A percentile compares a stretch with the other conserved stretches of the same genome.
Evolutionary conservation across 2,888 invertebrate species (phyloP).

Genomic region (Tipula helvola): DNA sequence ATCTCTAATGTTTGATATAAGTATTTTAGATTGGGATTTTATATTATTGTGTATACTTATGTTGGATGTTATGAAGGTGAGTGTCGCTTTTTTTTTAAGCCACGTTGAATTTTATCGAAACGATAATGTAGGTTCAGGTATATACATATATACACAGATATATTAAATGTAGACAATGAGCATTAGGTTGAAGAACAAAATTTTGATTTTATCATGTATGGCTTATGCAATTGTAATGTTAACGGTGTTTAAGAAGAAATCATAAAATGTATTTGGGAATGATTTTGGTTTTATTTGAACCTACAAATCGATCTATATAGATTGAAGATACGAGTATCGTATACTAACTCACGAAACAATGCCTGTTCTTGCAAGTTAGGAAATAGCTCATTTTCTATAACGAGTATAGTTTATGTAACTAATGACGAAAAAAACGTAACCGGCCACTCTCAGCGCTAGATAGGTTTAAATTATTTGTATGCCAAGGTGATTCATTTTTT

Average conservation of each 20-base stretch:
- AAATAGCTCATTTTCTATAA: no score
- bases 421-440: no score
- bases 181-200: background rate
- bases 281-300: background rate
- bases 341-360: no score
- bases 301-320: no score
- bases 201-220: background rate
- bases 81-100: background rate
- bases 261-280: no score
- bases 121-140: background rate
- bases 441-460: no score
- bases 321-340: no score
- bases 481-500: no score
- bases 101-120: background rate
- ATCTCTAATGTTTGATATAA: background rate
- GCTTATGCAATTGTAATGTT: background rate
- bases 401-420: no score
- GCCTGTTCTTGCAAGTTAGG: no score
- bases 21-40: background rate
- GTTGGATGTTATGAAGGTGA: background rate
- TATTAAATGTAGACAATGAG: background rate
- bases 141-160: background rate
- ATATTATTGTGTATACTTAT: background rate
- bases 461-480: no score
- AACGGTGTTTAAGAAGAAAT: no score